Percentiles rank a stretch among this genome's conserved stretches.
phyloP scores from a whole-genome alignment of 1,140 invertebrate genomes.

The Yoshiicerus persimilis region DNA sequence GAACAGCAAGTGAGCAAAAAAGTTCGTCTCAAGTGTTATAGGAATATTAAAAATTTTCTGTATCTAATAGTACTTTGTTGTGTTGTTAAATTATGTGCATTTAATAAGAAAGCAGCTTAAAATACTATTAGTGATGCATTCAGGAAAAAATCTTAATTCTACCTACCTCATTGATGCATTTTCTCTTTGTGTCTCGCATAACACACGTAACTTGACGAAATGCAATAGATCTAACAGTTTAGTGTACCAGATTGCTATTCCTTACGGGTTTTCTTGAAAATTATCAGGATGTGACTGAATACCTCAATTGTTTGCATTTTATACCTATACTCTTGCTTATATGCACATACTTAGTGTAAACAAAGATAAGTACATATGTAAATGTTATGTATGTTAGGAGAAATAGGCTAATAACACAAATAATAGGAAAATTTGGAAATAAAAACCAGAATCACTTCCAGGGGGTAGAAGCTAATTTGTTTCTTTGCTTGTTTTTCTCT shows the following conservation, averaged over 20 bases:
- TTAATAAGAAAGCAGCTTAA: not conserved
- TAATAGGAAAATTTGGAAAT: not conserved
- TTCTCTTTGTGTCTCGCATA: not conserved
- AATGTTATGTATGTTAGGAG: not conserved
- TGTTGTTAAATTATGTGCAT: not conserved
- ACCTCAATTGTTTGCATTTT: not conserved
- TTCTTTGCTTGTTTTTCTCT: not conserved
- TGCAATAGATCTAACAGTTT: not conserved
- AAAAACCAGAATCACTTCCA: not conserved
- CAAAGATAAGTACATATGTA: not conserved
- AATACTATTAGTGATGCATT: not conserved
- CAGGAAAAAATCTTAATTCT: not conserved
- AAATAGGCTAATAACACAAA: conserved; percentile 7
- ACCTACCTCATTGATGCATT: not conserved
- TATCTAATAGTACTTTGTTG: not conserved
- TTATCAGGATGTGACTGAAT: conserved; percentile 33
- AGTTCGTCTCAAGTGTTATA: not conserved
- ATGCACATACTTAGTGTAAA: not conserved
- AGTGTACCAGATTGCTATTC: not conserved
- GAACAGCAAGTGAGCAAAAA: not conserved
- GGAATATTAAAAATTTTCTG: not conserved
- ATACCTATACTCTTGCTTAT: not conserved
- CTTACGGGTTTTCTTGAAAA: conserved; percentile 4
- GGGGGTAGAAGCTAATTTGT: not conserved
- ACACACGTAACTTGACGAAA: not conserved